Conservation (phyloP, 2,113 vertebrate genomes). For the Rhinoderma darwinii region DNA sequence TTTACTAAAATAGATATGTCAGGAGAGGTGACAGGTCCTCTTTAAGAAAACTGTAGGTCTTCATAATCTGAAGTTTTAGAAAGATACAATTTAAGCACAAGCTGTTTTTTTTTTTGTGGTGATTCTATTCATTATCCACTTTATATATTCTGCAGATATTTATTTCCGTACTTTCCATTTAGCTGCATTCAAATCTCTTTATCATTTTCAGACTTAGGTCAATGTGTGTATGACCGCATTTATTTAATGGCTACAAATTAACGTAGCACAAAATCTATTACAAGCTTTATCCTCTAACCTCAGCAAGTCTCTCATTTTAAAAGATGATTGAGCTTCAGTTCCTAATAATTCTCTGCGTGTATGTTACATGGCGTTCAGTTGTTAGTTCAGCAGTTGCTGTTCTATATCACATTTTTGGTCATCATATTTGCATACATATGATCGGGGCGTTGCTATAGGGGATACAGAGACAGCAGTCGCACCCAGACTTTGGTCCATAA, state of each 20-base stretch:
- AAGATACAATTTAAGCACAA: no score
- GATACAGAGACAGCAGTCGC: no score
- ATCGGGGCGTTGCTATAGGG: no score
- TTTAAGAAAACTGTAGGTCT: no score
- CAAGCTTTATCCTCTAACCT: slow-evolving; percentile 39
- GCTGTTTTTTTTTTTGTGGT: background rate
- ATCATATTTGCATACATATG: no score
- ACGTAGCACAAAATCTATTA: slow-evolving; percentile 36
- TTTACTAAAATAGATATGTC: no score
- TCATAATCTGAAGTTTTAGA: no score
- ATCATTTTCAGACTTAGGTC: slow-evolving; percentile 33
- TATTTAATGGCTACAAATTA: slow-evolving; percentile 39
- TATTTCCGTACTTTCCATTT: background rate
- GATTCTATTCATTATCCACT: background rate
- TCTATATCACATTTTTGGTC: no score
- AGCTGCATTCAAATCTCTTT: background rate
- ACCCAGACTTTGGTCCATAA: no score
- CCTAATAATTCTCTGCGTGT: background rate
- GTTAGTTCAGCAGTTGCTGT: background rate
- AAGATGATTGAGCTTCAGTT: slow-evolving; percentile 12
- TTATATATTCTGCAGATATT: background rate
- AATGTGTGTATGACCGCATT: slow-evolving; percentile 13
- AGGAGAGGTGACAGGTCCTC: no score
- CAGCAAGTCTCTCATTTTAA: slow-evolving; percentile 1
- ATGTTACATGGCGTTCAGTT: background rate